A percentile compares a stretch with the other conserved stretches of the same genome.
Evolutionary conservation across 2,113 vertebrate genomes (phyloP).

Genomic region (Rhinopomastus cyanomelas): DNA sequence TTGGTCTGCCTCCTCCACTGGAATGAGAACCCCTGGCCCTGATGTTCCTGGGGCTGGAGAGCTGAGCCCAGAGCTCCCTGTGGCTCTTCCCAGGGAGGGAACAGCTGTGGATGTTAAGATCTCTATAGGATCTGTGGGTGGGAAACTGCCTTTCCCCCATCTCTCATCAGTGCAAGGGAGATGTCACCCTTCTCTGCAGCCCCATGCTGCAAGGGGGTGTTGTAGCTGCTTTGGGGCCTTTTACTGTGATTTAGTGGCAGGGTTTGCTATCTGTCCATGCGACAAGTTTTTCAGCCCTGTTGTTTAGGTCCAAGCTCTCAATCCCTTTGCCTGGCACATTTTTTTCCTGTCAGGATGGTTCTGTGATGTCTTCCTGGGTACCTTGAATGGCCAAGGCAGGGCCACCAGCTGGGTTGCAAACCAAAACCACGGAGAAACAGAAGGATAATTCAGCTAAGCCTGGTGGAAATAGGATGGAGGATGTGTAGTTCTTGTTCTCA

Average conservation of each 20-base stretch:
- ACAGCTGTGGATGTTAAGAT: not conserved
- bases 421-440: not conserved
- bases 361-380: not conserved
- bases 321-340: accelerated
- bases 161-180: not conserved
- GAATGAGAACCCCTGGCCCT: not conserved
- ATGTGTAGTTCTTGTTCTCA: not conserved
- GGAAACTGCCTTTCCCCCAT: not conserved
- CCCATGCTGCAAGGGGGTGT: accelerated
- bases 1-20: accelerated
- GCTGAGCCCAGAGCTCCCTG: not conserved
- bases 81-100: not conserved
- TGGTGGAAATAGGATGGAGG: not conserved
- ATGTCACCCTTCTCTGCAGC: not conserved
- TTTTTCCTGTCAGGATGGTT: not conserved
- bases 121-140: not conserved
- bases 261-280: not conserved
- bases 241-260: not conserved
- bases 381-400: not conserved
- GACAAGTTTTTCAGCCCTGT: not conserved
- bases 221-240: not conserved
- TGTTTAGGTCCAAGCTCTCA: not conserved
- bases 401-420: not conserved
- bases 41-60: not conserved
- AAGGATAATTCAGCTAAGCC: not conserved